These are phyloP conservation scores for Pollenia griseotomentosa DNA, from an alignment of 2,888 invertebrate species.

Conservation along the genomic window DNA sequence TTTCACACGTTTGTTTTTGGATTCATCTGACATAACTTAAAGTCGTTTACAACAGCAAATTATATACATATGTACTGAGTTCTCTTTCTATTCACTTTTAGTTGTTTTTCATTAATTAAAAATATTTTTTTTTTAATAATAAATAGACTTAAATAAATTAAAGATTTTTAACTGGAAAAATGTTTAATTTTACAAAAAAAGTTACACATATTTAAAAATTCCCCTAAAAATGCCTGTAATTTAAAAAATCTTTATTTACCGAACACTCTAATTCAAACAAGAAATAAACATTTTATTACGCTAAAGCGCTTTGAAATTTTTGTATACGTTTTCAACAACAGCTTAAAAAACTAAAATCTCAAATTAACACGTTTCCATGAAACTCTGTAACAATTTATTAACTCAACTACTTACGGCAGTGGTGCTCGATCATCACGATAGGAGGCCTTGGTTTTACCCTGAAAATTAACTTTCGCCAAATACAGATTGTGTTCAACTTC, in stretches of 20 bases:
- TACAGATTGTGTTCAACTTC: constrained; percentile 77
- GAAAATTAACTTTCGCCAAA: constrained; percentile 78
- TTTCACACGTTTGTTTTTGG: no score
- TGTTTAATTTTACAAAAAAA: not conserved
- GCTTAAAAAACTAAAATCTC: not conserved
- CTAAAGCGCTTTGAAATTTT: not conserved
- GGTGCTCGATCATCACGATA: constrained; percentile 79
- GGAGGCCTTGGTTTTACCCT: constrained; percentile 78
- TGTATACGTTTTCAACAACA: constrained; percentile 17
- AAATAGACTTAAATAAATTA: no score
- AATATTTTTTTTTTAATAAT: no score
- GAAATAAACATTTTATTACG: constrained; percentile 9
- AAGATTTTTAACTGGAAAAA: no score
- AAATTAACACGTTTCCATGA: constrained; percentile 8
- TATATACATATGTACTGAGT: no score
- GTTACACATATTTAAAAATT: not conserved
- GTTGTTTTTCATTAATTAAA: no score
- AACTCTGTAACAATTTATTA: constrained; percentile 2
- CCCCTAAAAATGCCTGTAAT: not conserved
- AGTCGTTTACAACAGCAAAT: no score
- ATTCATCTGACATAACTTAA: no score
- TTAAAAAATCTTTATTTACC: not conserved
- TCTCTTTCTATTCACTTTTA: no score
- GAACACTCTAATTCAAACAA: constrained; percentile 26
- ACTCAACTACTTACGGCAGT: constrained; percentile 76